These are phyloP conservation scores for Altica lythri DNA, from an alignment of 2,888 invertebrate species.

Conservation along the genomic window DNA sequence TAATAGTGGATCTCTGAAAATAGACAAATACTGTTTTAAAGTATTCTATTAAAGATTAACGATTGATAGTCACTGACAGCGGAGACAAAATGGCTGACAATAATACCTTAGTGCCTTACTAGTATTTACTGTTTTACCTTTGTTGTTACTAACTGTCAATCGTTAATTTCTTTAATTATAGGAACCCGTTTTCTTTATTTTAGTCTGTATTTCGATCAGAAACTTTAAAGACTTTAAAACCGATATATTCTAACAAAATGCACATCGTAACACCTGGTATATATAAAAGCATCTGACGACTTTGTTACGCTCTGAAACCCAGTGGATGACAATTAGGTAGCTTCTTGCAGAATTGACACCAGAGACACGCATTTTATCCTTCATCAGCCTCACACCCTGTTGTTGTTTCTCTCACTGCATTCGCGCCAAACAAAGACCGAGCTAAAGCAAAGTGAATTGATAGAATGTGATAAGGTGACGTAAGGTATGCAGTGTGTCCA, in stretches of 20 bases:
- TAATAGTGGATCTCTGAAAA: too few relatives aligned
- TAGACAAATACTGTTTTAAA: too few relatives aligned
- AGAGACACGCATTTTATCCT: constrained; percentile 26
- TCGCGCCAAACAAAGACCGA: constrained; percentile 24
- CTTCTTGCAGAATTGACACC: constrained; percentile 41
- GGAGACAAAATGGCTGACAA: too few relatives aligned
- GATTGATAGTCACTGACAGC: too few relatives aligned
- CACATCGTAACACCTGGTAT: constrained; percentile 15
- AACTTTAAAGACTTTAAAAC: constrained; percentile 6
- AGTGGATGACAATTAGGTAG: constrained; percentile 51
- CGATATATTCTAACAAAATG: not conserved
- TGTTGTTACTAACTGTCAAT: too few relatives aligned
- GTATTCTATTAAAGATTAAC: too few relatives aligned
- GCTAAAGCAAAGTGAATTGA: constrained; percentile 33
- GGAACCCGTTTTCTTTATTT: constrained; percentile 8
- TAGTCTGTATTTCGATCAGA: not conserved
- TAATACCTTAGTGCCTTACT: too few relatives aligned
- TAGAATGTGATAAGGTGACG: constrained; percentile 49
- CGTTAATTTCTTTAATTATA: too few relatives aligned
- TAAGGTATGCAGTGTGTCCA: constrained; percentile 50
- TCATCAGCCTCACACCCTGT: constrained; percentile 28
- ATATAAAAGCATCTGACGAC: constrained; percentile 16
- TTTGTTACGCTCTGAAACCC: constrained; percentile 25
- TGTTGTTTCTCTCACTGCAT: constrained; percentile 15
- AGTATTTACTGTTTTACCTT: too few relatives aligned